A percentile compares a stretch with the other conserved stretches of the same genome.
These are phyloP conservation scores for Temnothorax unifasciatus DNA, from an alignment of 2,888 invertebrate species.

Conservation along the genomic window DNA sequence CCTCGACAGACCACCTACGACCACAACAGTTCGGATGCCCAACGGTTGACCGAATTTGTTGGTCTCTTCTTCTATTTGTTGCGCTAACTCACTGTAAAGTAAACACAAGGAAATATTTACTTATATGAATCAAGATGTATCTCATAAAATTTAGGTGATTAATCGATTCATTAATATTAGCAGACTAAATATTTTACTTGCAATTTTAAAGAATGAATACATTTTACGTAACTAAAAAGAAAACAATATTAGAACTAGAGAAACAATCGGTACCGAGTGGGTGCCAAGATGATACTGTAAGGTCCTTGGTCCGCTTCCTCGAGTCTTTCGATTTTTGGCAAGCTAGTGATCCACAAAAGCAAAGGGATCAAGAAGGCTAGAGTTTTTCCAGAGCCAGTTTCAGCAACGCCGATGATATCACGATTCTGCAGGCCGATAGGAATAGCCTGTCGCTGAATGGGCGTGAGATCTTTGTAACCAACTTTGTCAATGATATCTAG, in stretches of 20 bases:
- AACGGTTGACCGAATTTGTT: conserved; percentile 98
- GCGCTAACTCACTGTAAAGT: conserved; percentile 94
- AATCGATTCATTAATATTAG: neutral
- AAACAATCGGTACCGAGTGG: conserved; percentile 89
- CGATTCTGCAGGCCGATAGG: conserved; percentile 98
- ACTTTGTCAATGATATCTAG: conserved; percentile 97
- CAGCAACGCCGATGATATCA: conserved; percentile 99
- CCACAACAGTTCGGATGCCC: conserved; percentile 97
- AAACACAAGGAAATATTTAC: conserved; percentile 24
- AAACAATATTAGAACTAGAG: neutral
- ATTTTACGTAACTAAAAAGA: neutral
- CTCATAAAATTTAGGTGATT: neutral
- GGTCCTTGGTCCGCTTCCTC: conserved; percentile 98
- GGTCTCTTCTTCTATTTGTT: conserved; percentile 99
- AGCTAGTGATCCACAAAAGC: conserved; percentile 98
- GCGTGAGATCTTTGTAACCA: conserved; percentile 99
- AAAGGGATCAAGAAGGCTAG: conserved; percentile 99
- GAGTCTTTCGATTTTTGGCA: conserved; percentile 97
- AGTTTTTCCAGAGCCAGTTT: conserved; percentile 99
- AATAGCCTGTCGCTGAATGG: conserved; percentile 99
- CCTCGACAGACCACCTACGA: conserved; percentile 98
- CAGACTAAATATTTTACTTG: neutral
- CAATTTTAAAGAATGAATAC: conserved; percentile 2
- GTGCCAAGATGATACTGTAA: conserved; percentile 99
- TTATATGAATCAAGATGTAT: neutral